These are phyloP conservation scores for Exephanes ischioxanthus DNA, from an alignment of 2,888 invertebrate species.

Conservation along the genomic window DNA sequence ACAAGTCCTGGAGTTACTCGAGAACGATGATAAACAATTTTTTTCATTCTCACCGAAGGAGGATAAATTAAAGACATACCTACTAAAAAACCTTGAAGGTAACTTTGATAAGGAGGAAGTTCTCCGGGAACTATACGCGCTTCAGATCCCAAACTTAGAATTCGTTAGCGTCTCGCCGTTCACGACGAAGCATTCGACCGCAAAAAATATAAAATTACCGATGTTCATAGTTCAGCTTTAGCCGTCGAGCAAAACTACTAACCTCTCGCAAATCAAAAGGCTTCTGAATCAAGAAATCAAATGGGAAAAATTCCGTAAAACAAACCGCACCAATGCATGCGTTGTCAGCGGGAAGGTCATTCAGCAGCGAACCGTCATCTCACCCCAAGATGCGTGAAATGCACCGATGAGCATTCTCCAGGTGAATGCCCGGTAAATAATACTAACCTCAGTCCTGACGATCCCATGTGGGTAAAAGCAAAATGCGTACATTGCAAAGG, in stretches of 20 bases:
- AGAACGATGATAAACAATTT: neutral
- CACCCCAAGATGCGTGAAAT: neutral
- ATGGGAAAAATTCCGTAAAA: neutral
- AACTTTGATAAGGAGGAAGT: neutral
- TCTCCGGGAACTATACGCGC: neutral
- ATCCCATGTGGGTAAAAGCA: neutral
- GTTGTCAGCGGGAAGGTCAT: neutral
- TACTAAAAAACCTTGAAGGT: neutral
- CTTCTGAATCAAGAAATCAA: neutral
- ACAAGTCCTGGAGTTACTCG: neutral
- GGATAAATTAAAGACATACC: neutral
- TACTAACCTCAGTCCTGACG: neutral
- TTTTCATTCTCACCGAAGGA: neutral
- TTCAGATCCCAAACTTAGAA: neutral
- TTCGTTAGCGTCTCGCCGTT: neutral
- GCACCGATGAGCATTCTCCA: neutral
- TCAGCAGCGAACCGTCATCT: neutral
- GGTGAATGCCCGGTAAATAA: neutral
- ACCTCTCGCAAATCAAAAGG: neutral
- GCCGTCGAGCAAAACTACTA: neutral
- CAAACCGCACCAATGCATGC: neutral
- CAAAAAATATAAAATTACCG: neutral
- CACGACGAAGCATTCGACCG: neutral
- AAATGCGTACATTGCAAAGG: conserved; percentile 3
- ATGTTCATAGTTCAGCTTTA: neutral